phyloP scores from a whole-genome alignment of 2,113 vertebrate genomes.

The Triplophysa dalaica region DNA sequence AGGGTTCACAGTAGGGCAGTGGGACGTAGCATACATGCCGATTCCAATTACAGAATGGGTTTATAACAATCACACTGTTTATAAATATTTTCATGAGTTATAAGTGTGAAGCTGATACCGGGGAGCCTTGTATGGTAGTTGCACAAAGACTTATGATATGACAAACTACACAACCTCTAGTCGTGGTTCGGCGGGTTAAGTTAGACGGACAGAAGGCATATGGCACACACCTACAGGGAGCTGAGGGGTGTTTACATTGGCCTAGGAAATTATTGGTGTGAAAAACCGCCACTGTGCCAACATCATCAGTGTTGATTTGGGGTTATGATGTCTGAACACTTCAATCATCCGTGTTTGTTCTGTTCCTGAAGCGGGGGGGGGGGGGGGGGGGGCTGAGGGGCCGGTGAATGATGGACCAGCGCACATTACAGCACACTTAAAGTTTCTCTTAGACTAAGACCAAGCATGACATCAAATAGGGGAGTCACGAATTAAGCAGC shows the following conservation, averaged over 20 bases:
- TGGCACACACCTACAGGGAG: not conserved
- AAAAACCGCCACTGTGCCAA: not conserved
- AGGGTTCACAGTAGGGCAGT: not conserved
- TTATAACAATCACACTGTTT: constrained; percentile 1
- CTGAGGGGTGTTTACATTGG: not conserved
- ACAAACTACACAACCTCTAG: constrained; percentile 10
- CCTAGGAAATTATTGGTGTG: constrained; percentile 2
- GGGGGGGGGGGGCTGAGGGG: not conserved
- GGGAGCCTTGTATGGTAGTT: not conserved
- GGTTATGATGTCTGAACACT: constrained; percentile 18
- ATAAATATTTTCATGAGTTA: not conserved
- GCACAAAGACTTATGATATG: not conserved
- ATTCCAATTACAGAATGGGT: not conserved
- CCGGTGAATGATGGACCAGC: not conserved
- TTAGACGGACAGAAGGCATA: not conserved
- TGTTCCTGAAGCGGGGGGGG: not conserved
- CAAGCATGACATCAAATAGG: not conserved
- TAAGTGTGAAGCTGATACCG: not conserved
- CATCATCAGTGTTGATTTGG: constrained; percentile 24
- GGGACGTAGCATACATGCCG: not conserved
- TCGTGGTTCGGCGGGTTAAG: not conserved
- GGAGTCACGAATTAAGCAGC: not conserved
- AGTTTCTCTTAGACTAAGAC: not conserved
- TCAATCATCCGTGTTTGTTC: constrained; percentile 33
- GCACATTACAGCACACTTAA: not conserved